phyloP scores from a whole-genome alignment of 2,797 vertebrate genomes.

The Ambastaia sidthimunki region DNA sequence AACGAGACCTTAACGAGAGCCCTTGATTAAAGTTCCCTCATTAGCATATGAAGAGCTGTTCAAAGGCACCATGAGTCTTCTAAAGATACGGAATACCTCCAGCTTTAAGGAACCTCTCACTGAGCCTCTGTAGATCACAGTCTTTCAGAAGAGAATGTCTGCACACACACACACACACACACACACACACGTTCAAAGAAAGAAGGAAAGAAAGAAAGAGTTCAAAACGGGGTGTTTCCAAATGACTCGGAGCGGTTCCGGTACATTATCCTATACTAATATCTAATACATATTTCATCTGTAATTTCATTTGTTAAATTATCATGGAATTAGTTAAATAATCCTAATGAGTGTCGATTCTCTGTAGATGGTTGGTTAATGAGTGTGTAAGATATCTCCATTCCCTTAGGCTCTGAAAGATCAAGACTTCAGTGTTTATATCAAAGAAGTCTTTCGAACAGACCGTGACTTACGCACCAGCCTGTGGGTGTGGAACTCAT shows the following conservation, averaged over 20 bases:
- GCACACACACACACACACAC: background rate
- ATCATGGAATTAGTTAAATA: slow-evolving; percentile 39
- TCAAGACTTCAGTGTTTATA: slow-evolving; percentile 52
- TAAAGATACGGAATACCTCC: slow-evolving; percentile 48
- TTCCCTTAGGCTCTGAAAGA: slow-evolving; percentile 43
- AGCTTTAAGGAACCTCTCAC: slow-evolving; percentile 41
- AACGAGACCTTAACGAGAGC: slow-evolving; percentile 54
- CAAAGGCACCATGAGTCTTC: slow-evolving; percentile 44
- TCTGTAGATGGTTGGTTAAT: slow-evolving; percentile 45
- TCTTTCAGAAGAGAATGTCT: slow-evolving; percentile 17
- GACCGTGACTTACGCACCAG: background rate
- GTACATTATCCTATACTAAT: slow-evolving; percentile 17
- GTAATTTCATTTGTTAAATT: slow-evolving; percentile 37
- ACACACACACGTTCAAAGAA: slow-evolving; percentile 14
- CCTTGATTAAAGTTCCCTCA: slow-evolving; percentile 56
- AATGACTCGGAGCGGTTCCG: slow-evolving; percentile 6
- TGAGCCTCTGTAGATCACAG: slow-evolving; percentile 34
- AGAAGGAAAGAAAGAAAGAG: background rate
- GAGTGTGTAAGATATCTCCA: slow-evolving; percentile 35
- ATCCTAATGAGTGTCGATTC: slow-evolving; percentile 39
- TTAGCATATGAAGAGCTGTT: slow-evolving; percentile 56
- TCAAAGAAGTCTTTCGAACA: slow-evolving; percentile 43
- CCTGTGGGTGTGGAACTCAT: slow-evolving; percentile 2
- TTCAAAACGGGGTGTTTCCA: background rate
- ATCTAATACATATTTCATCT: slow-evolving; percentile 28